phyloP scores from a whole-genome alignment of 2,113 vertebrate genomes.

The Cyphotilapia sp. region DNA sequence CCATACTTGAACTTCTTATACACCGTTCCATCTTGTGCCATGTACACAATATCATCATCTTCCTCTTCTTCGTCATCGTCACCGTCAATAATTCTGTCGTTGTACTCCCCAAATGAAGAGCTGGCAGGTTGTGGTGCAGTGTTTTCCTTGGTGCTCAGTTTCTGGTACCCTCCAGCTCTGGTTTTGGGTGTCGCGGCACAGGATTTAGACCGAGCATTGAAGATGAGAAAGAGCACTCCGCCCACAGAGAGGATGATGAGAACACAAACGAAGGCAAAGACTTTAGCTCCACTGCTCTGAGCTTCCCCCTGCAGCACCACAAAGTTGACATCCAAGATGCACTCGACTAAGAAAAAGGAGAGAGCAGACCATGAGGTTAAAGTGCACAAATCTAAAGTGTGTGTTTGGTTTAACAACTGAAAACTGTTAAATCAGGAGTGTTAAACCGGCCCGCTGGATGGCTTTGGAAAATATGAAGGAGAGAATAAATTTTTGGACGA shows the following conservation, averaged over 20 bases:
- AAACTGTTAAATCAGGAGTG: no score
- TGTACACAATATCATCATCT: constrained; percentile 85
- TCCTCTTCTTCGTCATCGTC: constrained; percentile 69
- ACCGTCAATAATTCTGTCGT: constrained; percentile 60
- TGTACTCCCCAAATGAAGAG: constrained; percentile 74
- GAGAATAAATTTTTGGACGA: background rate
- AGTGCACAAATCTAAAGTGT: background rate
- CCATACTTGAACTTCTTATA: constrained; percentile 90
- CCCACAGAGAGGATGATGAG: constrained; percentile 71
- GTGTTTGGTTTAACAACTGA: no score
- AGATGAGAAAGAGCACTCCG: constrained; percentile 68
- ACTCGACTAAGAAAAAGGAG: constrained; percentile 69
- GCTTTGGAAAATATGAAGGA: no score
- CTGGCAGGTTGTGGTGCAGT: constrained; percentile 13
- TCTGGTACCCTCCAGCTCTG: constrained; percentile 74
- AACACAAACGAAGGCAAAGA: constrained; percentile 56
- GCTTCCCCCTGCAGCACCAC: background rate
- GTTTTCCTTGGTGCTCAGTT: constrained; percentile 62
- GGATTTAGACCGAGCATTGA: constrained; percentile 54
- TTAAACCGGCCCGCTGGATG: no score
- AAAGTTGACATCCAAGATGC: constrained; percentile 66
- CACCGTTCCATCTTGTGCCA: constrained; percentile 87
- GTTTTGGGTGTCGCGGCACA: background rate
- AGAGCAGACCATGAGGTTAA: background rate
- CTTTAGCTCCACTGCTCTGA: constrained; percentile 28